Evolutionary conservation across 2,888 invertebrate species (phyloP).

Genomic region (Tetranychus piercei): DNA sequence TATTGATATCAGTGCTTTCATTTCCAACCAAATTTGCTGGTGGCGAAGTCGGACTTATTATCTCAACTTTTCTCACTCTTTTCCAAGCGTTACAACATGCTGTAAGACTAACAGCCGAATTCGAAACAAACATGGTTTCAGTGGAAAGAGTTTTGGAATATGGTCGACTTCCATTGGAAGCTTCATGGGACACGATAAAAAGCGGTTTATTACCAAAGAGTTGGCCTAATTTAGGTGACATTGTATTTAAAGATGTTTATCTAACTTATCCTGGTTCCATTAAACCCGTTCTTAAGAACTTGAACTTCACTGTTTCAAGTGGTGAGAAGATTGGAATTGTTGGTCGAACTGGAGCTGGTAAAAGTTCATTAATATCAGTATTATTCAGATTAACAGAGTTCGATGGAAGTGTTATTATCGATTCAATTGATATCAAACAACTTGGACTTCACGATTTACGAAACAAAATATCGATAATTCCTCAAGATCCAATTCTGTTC

Average conservation of each 20-base stretch:
- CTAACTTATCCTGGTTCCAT: conserved; percentile 53
- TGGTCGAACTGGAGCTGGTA: conserved; percentile 58
- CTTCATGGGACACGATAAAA: conserved; percentile 40
- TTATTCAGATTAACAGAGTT: conserved; percentile 37
- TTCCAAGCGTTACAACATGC: conserved; percentile 32
- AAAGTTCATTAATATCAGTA: conserved; percentile 36
- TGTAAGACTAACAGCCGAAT: conserved; percentile 37
- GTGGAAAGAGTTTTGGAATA: conserved; percentile 72
- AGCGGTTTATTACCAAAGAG: conserved; percentile 31
- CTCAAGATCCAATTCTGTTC: conserved; percentile 73
- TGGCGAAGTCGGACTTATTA: background rate
- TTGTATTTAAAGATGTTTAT: conserved; percentile 33
- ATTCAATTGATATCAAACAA: conserved; percentile 33
- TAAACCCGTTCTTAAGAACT: conserved; percentile 50
- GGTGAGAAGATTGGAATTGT: conserved; percentile 49
- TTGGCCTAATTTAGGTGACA: conserved; percentile 34
- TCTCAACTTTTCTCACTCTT: background rate
- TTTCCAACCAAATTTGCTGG: background rate
- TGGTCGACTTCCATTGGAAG: conserved; percentile 51
- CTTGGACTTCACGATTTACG: conserved; percentile 48
- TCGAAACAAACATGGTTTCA: conserved; percentile 33
- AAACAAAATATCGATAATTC: conserved; percentile 68
- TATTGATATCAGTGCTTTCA: conserved; percentile 42
- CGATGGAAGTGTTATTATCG: conserved; percentile 33
- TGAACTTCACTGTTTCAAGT: conserved; percentile 33